Conservation (phyloP, 2,888 invertebrate genomes). For the Chrysolina oricalcia region DNA sequence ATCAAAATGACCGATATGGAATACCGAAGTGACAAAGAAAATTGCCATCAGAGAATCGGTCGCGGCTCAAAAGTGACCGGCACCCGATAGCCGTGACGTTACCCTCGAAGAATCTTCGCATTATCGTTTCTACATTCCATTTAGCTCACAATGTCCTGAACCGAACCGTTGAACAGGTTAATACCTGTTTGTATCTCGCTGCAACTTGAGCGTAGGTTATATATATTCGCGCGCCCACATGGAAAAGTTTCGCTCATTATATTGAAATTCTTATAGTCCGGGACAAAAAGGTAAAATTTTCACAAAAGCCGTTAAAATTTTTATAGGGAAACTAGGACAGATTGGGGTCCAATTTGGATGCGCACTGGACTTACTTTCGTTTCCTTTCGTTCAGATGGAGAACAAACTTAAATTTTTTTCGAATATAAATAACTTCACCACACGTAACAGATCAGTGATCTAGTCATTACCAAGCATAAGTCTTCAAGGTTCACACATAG, state of each 20-base stretch:
- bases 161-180: slow-evolving; percentile 55
- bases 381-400: no score
- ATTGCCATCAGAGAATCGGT: slow-evolving; percentile 32
- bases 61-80: slow-evolving; percentile 38
- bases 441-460: no score
- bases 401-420: no score
- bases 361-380: no score
- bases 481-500: no score
- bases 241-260: slow-evolving; percentile 20
- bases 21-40: slow-evolving; percentile 40
- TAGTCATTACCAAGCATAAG: no score
- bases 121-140: slow-evolving; percentile 31
- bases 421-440: no score
- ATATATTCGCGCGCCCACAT: slow-evolving; percentile 30
- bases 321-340: no score
- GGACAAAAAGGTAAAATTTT: not conserved
- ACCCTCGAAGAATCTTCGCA: slow-evolving; percentile 41
- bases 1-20: slow-evolving; percentile 33
- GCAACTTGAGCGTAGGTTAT: slow-evolving; percentile 46
- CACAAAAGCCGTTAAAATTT: no score
- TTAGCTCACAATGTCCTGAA: slow-evolving; percentile 29
- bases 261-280: slow-evolving; percentile 20
- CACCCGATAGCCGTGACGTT: slow-evolving; percentile 40
- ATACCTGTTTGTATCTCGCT: slow-evolving; percentile 52
- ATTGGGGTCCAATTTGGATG: no score